Percentiles rank a stretch among this genome's conserved stretches.
These are phyloP conservation scores for Neostethus bicornis DNA, from an alignment of 2,797 vertebrate genomes.

Conservation along the genomic window DNA sequence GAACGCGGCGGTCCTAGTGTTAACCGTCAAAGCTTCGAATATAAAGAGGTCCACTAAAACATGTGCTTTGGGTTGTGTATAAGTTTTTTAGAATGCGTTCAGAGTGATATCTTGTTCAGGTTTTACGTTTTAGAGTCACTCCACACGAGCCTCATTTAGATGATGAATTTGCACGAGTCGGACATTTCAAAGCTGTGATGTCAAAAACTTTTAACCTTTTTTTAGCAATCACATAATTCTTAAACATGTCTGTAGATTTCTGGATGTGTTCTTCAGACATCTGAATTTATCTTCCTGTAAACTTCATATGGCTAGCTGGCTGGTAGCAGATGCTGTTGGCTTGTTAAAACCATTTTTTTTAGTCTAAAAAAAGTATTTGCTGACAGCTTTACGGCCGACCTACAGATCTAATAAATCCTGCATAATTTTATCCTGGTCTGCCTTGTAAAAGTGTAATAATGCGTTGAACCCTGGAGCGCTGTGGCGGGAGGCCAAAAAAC, in stretches of 20 bases:
- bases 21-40: too few species aligned
- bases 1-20: too few species aligned
- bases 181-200: background rate
- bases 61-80: background rate
- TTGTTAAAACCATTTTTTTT: conserved; percentile 9
- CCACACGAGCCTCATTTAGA: background rate
- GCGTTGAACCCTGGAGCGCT: conserved; percentile 10
- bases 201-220: background rate
- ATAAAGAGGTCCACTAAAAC: conserved; percentile 3
- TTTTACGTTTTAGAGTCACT: too few species aligned
- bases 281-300: background rate
- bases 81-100: too few species aligned
- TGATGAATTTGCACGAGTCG: background rate
- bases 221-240: background rate
- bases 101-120: too few species aligned
- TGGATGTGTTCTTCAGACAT: background rate
- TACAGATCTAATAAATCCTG: conserved; percentile 42
- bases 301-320: conserved; percentile 17
- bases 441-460: conserved; percentile 49
- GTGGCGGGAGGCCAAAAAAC: conserved; percentile 13
- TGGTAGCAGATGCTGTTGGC: conserved; percentile 21
- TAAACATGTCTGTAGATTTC: background rate
- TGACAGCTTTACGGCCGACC: conserved; percentile 20
- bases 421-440: conserved; percentile 19
- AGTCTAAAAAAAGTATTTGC: conserved; percentile 9